A percentile compares a stretch with the other conserved stretches of the same genome.
Evolutionary conservation across 37 sponge, comb jelly and placozoan genomes (phyloP).

Genomic region (Aplysina aerophoba): DNA sequence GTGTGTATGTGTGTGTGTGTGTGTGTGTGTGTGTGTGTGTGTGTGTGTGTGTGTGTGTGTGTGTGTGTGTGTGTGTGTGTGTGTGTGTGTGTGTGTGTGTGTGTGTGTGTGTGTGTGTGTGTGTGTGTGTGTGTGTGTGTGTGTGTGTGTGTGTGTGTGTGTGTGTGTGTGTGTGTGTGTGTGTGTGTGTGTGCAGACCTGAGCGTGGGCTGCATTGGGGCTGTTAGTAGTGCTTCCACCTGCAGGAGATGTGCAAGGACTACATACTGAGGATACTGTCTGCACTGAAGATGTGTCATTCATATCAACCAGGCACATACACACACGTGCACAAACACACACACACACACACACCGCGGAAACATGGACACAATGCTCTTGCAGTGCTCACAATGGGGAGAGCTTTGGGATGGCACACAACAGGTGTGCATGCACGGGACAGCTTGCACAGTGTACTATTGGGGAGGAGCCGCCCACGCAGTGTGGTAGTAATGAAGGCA

Average conservation of each 20-base stretch:
- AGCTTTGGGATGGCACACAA: conserved; percentile 18
- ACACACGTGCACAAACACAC: too few species aligned
- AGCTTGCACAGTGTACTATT: neutral
- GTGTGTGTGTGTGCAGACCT: conserved; percentile 32
- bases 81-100: conserved; percentile 30
- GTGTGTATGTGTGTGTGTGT: conserved; percentile 22
- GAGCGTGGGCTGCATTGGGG: neutral
- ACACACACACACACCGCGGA: too few species aligned
- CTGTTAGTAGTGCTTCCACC: neutral
- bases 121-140: conserved; percentile 30
- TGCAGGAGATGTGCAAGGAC: neutral
- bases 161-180: conserved; percentile 25
- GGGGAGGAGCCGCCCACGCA: neutral
- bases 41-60: conserved; percentile 30
- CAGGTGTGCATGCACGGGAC: conserved; percentile 29
- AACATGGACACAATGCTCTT: too few species aligned
- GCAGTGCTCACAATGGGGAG: conserved; percentile 36
- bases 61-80: conserved; percentile 14
- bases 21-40: conserved; percentile 23
- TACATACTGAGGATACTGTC: too few species aligned
- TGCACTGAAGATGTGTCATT: too few species aligned
- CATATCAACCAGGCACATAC: too few species aligned
- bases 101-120: conserved; percentile 30
- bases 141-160: conserved; percentile 21
- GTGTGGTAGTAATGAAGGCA: neutral